These are phyloP conservation scores for Drosophila busckii DNA, from an alignment of 1,140 invertebrate species.

Conservation along the genomic window DNA sequence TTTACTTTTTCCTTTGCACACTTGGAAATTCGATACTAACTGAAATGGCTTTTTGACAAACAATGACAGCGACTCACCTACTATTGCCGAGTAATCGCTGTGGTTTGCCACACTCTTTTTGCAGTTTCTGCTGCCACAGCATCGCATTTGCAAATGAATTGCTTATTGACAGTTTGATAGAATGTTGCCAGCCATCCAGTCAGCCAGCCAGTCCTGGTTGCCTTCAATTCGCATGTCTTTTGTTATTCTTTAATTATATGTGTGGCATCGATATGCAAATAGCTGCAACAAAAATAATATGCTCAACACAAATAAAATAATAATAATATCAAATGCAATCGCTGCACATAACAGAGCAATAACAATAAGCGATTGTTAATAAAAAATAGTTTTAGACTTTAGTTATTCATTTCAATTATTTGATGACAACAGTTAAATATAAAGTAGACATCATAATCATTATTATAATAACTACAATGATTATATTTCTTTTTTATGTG, in stretches of 20 bases:
- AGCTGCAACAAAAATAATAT: conserved; percentile 7
- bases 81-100: conserved; percentile 23
- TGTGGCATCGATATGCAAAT: conserved; percentile 1
- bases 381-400: too few species aligned
- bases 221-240: conserved; percentile 21
- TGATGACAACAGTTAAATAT: too few species aligned
- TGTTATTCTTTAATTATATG: conserved; percentile 72
- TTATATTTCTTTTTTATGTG: too few species aligned
- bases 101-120: conserved; percentile 22
- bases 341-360: too few species aligned
- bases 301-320: conserved; percentile 16
- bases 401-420: too few species aligned
- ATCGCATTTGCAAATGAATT: conserved; percentile 73
- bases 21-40: conserved; percentile 59
- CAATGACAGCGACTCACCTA: conserved; percentile 69
- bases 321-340: too few species aligned
- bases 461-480: too few species aligned
- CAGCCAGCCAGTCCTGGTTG: background rate
- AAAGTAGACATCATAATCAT: too few species aligned
- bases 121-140: conserved; percentile 24
- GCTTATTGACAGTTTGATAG: conserved; percentile 77
- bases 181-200: conserved; percentile 35
- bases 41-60: conserved; percentile 75
- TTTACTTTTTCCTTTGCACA: background rate
- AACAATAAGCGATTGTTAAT: too few species aligned